Conservation (phyloP, 2,888 invertebrate species). For the Noctua pronuba region DNA sequence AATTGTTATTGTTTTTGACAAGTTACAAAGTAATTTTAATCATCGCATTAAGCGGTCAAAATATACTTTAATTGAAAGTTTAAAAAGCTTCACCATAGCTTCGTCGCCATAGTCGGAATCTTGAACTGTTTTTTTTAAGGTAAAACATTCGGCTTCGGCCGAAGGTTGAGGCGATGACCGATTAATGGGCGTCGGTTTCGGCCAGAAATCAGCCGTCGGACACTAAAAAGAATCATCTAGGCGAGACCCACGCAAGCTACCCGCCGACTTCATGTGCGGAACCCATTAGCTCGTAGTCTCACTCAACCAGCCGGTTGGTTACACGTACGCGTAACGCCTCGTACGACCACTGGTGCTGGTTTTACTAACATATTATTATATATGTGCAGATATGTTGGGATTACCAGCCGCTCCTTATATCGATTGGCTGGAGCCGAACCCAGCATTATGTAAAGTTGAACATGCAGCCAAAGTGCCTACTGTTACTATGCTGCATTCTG, state of each 20-base stretch:
- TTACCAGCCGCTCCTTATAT: not conserved
- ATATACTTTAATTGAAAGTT: no score
- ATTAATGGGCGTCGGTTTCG: not conserved
- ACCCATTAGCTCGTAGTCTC: not conserved
- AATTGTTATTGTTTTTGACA: no score
- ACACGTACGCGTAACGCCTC: conserved; percentile 30
- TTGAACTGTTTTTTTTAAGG: not conserved
- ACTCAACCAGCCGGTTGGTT: conserved; percentile 20
- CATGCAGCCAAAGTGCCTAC: not conserved
- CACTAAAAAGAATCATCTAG: not conserved
- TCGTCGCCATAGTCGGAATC: not conserved
- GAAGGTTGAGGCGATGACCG: not conserved
- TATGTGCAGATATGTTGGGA: conserved; percentile 4
- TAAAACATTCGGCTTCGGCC: no score
- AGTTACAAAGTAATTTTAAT: no score
- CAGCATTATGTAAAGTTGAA: not conserved
- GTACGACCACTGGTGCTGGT: conserved; percentile 5
- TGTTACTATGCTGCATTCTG: not conserved
- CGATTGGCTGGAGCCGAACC: not conserved
- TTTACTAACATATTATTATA: conserved; percentile 10
- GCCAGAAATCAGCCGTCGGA: not conserved
- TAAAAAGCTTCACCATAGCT: no score
- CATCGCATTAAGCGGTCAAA: no score
- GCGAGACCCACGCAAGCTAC: not conserved
- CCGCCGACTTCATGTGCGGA: not conserved